Base-by-base conservation (phyloP, 2,888 invertebrate genomes). In the Agrotis clavis region DNA sequence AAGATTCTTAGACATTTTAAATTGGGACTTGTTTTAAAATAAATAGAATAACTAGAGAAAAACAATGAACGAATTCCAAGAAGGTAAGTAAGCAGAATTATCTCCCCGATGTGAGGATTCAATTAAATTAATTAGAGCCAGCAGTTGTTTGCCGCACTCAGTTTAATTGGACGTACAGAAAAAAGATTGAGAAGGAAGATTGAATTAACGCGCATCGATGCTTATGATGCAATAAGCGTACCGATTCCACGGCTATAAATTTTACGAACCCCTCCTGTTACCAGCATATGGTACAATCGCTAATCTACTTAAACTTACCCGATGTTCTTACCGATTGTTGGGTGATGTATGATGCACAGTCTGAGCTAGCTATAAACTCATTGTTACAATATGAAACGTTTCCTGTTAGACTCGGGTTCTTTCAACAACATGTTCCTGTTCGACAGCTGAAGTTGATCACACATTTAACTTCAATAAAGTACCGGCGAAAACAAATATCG, bases 181-280 rank as follows among this genome's bases (percentile, higher is more conserved):
- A 86, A 87, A 86, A 86, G 69, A 84, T 86, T 77, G 71, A 84
- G 83, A 81, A 87, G 84, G 85, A 80, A 88, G 86, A 92, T 92
- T 89, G 87, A 90, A 88, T 93, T 89, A 91, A 87, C 85, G 91
- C 88, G 88, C 91, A 91, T 87, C 87, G 89, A 87, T 87, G 91
- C 90, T 92, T 88, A 90, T 93, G 91, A 90, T 91, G 91, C 90
- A 93, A 93, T 93, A 93, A 93, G 90, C 90, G 86, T 88, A 87
- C 86, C 85, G 89, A 92, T 91, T 92, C 87, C 83, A 77, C 62
- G 82, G 88, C 90, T 89, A 91, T 93, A 92, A 92, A 92, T 93
- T 92, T 86, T 83, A 82, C 87, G 81, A 86, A 79, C 91, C 92
- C 93, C 91, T 91, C 87, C 89, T 91, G 90, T 90, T 92, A 85